Evolutionary conservation across 2,113 vertebrate species (phyloP).

Genomic region (Ceyx cyanopectus): DNA sequence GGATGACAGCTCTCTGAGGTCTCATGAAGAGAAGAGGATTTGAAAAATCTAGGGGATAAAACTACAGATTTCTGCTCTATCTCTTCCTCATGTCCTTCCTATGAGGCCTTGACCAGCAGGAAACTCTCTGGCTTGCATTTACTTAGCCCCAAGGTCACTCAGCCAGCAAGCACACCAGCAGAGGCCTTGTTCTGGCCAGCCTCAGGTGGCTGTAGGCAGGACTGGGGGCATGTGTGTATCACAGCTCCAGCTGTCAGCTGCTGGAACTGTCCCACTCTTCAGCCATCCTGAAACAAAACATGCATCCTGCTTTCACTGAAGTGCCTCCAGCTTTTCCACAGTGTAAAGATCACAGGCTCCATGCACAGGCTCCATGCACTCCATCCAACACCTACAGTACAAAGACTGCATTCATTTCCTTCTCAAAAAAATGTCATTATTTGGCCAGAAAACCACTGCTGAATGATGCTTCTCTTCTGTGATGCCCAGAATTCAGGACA

Average conservation of each 20-base stretch:
- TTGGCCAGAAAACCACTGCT: neutral
- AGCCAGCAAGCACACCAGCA: neutral
- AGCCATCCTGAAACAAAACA: neutral
- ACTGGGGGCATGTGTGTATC: neutral
- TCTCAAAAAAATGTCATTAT: neutral
- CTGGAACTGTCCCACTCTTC: neutral
- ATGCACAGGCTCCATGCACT: too few relatives aligned
- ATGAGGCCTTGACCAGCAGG: neutral
- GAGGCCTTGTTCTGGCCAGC: fast-evolving
- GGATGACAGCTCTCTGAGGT: neutral
- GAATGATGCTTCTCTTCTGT: neutral
- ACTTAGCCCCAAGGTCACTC: neutral
- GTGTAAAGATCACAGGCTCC: neutral
- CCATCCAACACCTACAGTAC: neutral
- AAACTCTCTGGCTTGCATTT: neutral
- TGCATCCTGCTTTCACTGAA: neutral
- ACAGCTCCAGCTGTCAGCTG: neutral
- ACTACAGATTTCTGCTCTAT: neutral
- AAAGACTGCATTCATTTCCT: slow-evolving; percentile 6
- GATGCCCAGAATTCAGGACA: neutral
- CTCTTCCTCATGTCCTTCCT: neutral
- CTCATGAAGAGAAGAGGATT: neutral
- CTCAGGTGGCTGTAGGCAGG: neutral
- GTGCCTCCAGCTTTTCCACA: neutral
- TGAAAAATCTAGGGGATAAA: neutral